Evolutionary conservation across 2,113 vertebrate species (phyloP), one percentile per base, ranked within the genome.

Genomic region (Callocephalon fimbriatum): DNA sequence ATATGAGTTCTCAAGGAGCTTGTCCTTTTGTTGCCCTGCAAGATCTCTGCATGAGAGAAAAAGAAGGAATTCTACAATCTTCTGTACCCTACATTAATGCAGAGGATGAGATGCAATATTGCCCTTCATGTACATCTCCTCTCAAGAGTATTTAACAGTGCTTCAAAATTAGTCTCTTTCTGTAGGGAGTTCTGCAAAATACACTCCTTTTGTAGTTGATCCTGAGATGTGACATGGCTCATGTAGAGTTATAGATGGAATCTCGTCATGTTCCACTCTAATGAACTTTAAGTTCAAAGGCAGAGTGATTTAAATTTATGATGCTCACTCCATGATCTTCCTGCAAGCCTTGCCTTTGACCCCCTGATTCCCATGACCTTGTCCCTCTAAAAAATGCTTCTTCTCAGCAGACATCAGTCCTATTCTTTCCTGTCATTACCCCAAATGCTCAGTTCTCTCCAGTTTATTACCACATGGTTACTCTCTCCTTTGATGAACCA

Each of bases 321-420:
- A 45, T 80, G 12, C 51, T 74, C 86, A 45, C 76, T 84, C 80
- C 53, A 77, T 61, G 68, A 61, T 96, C 68, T 95, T 96, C 86
- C 90, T 93, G 76, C 53, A 58, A 94, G 56, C 27, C 35, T 88
- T 92, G 67, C 31, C 27, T 92, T 92, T 84, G 88, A 72, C 75
- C 85, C 11, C 76, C 71, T 89, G 56, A 89, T 96, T 97, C 90
- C 91, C 92, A 97, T 72, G 94, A 96, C 91, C 92, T 90, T 68
- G 26, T 27, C 35, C 80, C 45, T 94, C 86, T 66, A 47, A 97
- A 94, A 92, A 78, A 78, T 62, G 48, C 6, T 81, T 2, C 63
- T 93, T 88, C 88, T 96, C 86, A 95, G 70, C 75, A 95, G 92
- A 90, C 73, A 35, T 93, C 68, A 21, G 47, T 61, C 42, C 47